Percentiles rank a stretch among this genome's conserved stretches.
Conservation (phyloP, 2,113 vertebrate genomes). For the Cyprinodon variegatus region DNA sequence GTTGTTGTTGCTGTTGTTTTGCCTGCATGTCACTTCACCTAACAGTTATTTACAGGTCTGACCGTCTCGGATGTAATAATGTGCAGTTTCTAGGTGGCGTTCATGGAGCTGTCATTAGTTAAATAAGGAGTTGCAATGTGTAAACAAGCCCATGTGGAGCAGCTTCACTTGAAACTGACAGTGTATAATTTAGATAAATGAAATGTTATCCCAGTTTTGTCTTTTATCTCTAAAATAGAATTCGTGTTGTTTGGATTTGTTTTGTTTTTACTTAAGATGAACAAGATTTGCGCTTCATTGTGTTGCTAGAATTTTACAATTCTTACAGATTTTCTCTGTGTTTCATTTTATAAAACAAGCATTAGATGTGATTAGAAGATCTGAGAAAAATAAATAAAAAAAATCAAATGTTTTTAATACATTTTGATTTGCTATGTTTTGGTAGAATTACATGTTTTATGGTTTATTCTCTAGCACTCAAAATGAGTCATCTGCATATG, state of each 20-base stretch:
- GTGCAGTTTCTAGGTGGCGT: conserved; percentile 43
- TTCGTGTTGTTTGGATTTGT: conserved; percentile 12
- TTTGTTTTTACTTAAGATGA: not conserved
- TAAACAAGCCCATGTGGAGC: conserved; percentile 51
- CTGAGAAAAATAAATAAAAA: too few species aligned
- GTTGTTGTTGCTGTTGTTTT: conserved; percentile 26
- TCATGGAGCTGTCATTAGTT: conserved; percentile 60
- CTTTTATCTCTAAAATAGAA: conserved; percentile 1
- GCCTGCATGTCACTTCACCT: conserved; percentile 28
- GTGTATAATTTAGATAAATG: conserved; percentile 55
- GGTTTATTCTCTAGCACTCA: too few species aligned
- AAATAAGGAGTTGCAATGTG: conserved; percentile 57
- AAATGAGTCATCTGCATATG: too few species aligned
- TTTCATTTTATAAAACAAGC: conserved; percentile 5
- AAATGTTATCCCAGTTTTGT: conserved; percentile 41
- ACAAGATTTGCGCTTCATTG: not conserved
- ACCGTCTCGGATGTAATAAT: conserved; percentile 45
- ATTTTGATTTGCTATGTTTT: too few species aligned
- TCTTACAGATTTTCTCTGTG: too few species aligned
- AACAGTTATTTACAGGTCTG: conserved; percentile 62
- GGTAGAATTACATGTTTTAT: too few species aligned
- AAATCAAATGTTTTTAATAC: too few species aligned
- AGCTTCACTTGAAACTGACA: conserved; percentile 29
- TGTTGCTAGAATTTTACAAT: too few species aligned
- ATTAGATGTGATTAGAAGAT: not conserved